These are phyloP conservation scores for Trematocara nigrifrons DNA, from an alignment of 2,113 vertebrate genomes.

Conservation along the genomic window DNA sequence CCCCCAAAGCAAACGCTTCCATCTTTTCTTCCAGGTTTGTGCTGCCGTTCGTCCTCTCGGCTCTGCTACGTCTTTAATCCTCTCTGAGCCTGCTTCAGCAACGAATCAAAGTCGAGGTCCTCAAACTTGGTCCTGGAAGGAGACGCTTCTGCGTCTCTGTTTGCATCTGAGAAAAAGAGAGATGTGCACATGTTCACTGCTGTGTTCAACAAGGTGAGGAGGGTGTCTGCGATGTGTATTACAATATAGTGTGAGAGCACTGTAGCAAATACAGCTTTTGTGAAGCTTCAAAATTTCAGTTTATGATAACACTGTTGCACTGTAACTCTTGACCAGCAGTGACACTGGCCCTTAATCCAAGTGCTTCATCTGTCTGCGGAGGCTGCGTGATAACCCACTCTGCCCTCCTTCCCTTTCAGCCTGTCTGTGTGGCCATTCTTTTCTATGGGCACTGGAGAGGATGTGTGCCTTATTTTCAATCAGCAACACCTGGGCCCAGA, in stretches of 20 bases:
- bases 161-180: conserved; percentile 77
- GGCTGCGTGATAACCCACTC: not conserved
- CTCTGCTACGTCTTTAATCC: conserved; percentile 79
- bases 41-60: not conserved
- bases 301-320: not conserved
- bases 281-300: not conserved
- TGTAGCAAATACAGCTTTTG: not conserved
- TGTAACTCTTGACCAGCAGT: not conserved
- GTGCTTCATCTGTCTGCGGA: not conserved
- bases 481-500: not conserved
- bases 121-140: conserved; percentile 78
- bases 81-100: conserved; percentile 90
- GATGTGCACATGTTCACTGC: not conserved
- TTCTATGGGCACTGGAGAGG: not conserved
- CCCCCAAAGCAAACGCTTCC: not conserved
- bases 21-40: not conserved
- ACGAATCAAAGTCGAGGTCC: conserved; percentile 87
- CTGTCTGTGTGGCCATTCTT: not conserved
- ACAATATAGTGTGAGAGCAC: not conserved
- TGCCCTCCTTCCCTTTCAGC: not conserved
- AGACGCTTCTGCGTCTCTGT: conserved; percentile 74
- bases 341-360: not conserved
- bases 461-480: not conserved
- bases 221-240: not conserved
- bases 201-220: not conserved